A percentile compares a stretch with the other conserved stretches of the same genome.
These are phyloP conservation scores for Umimayanthus kanabou DNA, from an alignment of 92 coral and sea anemone species.

Conservation along the genomic window DNA sequence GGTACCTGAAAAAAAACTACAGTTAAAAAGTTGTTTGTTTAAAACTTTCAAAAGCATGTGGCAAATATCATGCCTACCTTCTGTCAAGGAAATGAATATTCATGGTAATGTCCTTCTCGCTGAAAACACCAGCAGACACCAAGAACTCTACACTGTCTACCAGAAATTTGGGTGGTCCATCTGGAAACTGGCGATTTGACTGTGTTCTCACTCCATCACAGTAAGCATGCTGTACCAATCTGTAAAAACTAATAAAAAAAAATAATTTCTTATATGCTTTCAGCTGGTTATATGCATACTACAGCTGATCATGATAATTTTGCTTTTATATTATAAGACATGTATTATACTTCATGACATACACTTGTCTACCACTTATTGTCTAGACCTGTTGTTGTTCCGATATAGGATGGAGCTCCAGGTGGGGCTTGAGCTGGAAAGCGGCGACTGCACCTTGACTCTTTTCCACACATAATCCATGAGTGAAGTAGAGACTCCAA, in stretches of 20 bases:
- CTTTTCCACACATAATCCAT: constrained; percentile 54
- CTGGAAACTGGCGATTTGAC: constrained; percentile 37
- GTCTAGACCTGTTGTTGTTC: constrained; percentile 21
- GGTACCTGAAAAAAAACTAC: constrained; percentile 16
- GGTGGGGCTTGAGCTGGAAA: constrained; percentile 38
- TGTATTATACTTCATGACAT: constrained; percentile 13
- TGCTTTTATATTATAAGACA: constrained; percentile 17
- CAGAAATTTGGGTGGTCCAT: constrained; percentile 30
- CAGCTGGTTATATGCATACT: constrained; percentile 25
- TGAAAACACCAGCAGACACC: constrained; percentile 19
- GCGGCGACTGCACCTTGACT: constrained; percentile 49
- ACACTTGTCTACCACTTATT: constrained; percentile 12
- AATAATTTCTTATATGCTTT: constrained; percentile 18
- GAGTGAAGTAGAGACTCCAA: constrained; percentile 43
- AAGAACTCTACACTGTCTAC: constrained; percentile 14
- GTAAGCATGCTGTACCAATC: constrained; percentile 26
- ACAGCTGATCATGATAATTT: constrained; percentile 15
- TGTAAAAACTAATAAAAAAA: constrained; percentile 4
- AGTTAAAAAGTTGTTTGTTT: background rate
- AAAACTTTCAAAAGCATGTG: constrained; percentile 17
- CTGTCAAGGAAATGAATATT: constrained; percentile 20
- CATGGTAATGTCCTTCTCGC: constrained; percentile 32
- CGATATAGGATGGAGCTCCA: constrained; percentile 20
- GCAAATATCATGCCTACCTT: constrained; percentile 13
- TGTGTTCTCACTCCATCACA: constrained; percentile 32